Evolutionary conservation across 92 coral and sea anemone genomes (phyloP).

Genomic region (Pocillopora grandis): DNA sequence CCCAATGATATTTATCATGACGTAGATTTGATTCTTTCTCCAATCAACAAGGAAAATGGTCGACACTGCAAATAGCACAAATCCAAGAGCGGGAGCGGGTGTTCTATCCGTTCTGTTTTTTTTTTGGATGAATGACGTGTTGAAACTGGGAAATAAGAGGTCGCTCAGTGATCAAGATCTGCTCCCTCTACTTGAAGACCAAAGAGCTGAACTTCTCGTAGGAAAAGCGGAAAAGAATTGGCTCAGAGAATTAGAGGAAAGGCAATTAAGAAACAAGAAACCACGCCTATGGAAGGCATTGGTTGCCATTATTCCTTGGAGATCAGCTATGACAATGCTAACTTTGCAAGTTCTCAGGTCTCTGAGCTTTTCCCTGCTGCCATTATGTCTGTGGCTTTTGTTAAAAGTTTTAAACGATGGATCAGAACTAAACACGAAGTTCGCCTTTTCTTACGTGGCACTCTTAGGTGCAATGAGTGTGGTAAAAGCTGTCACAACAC

Average conservation of each 20-base stretch:
- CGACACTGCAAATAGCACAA: neutral
- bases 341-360: neutral
- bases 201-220: neutral
- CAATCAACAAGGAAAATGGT: neutral
- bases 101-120: neutral
- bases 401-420: conserved; percentile 9
- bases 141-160: neutral
- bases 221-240: neutral
- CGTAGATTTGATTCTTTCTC: too few relatives aligned
- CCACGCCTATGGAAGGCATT: conserved; percentile 17
- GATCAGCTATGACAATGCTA: conserved; percentile 1
- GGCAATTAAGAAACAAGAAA: neutral
- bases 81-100: conserved; percentile 1
- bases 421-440: neutral
- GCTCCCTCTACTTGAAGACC: neutral
- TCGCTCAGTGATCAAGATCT: conserved; percentile 4
- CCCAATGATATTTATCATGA: too few relatives aligned
- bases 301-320: neutral
- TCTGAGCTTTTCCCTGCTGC: conserved; percentile 14
- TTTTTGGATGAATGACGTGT: conserved; percentile 10
- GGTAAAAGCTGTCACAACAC: neutral
- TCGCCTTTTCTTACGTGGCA: neutral
- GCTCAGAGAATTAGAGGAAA: neutral
- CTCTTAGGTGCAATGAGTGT: conserved; percentile 2
- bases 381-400: conserved; percentile 28